Conservation (phyloP, 2,113 vertebrate genomes). For the Donacobius atricapilla region DNA sequence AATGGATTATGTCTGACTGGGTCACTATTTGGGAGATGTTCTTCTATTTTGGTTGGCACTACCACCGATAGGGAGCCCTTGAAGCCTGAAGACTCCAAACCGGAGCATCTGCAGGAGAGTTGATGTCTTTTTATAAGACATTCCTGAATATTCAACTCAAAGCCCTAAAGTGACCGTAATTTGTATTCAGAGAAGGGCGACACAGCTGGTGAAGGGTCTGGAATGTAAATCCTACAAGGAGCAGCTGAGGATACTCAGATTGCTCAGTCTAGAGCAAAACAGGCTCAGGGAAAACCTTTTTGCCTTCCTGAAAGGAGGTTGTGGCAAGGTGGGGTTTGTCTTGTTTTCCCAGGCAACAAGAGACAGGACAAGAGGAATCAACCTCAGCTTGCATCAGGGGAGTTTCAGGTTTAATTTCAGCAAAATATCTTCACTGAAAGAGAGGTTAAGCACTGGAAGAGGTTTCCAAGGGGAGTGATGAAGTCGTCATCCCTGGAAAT, state of each 20-base stretch:
- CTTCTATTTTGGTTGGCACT: background rate
- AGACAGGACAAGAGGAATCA: background rate
- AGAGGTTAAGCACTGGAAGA: background rate
- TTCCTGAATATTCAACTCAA: background rate
- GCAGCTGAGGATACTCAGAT: background rate
- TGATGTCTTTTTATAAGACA: background rate
- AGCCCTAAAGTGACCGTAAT: background rate
- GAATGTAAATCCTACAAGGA: background rate
- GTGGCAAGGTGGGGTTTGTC: background rate
- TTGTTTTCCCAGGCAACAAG: background rate
- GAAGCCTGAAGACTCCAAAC: background rate
- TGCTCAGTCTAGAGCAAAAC: background rate
- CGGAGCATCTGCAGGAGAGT: background rate
- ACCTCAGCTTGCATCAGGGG: background rate
- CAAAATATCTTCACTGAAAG: background rate
- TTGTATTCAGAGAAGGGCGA: background rate
- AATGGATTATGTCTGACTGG: background rate
- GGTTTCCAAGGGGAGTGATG: background rate
- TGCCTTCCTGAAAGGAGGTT: background rate
- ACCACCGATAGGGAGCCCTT: background rate
- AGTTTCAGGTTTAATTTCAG: background rate
- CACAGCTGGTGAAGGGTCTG: background rate
- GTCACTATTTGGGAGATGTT: background rate
- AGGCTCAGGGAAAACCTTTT: background rate
- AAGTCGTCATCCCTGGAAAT: background rate